Base-by-base conservation (phyloP, 1,140 invertebrate species). In the Schlechtendalia chinensis region DNA sequence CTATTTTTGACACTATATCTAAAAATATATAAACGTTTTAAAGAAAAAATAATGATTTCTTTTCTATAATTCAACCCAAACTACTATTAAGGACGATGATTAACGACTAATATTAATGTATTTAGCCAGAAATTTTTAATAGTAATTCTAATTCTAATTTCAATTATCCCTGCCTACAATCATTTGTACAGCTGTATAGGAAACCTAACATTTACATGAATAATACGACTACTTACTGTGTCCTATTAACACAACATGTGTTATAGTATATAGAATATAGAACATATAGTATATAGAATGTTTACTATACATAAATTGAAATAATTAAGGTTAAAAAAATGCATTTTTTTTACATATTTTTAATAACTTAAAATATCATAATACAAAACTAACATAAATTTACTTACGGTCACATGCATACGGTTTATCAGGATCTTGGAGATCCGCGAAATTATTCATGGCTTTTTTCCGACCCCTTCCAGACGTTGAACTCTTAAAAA, bases 341-440 rank as follows among this genome's bases (percentile, higher is more conserved):
- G 29, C 72, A 75, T 58, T 39, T 17, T 4, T 24, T 56, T 24
- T 72, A 72, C 22, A 17, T 72, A 72, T 27, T 54, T 32, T 45
- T 45, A 69, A 50, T 17, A 17, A 69, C 65, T 69, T 69, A 69
- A 58, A 50, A 69, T 69, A 67, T 39, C 65, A 47, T 47, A 16
- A 50, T 47, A 39, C 22, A 71, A 53, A 53, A 53, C 16, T 53
- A 72, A 27, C 50, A 19, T 22, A 72, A 72, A 50, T 27, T 16
- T 84, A 85, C 92, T 93, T 92, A 96, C 94, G 90, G 91, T 96
- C 94, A 90, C 95, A 97, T 86, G 91, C 91, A 88, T 92, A 96
- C 61, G 94, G 94, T 86, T 97, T 97, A 85, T 97, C 95, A 39
- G 91, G 89, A 85, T 96, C 93, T 71, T 89, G 88, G 17, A 90